Base-by-base conservation (phyloP, 1,140 invertebrate genomes). In the Drosophila seguyi region DNA sequence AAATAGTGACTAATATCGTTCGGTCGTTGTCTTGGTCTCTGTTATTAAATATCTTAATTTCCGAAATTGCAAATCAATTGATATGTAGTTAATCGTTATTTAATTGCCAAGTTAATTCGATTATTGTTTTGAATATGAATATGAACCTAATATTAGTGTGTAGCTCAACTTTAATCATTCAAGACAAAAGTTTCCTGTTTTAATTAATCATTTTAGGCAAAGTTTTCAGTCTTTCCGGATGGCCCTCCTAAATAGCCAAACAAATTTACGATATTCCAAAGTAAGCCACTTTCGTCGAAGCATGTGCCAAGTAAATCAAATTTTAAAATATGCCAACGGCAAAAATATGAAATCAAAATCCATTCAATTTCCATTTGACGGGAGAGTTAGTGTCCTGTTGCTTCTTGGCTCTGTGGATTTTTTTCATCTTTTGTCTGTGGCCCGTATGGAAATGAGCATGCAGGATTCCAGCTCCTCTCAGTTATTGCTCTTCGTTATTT, bases 311-410 rank as follows among this genome's bases (percentile, higher is more conserved):
- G 67, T 73, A 73, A 73, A 73, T 73, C 53, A 73, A 66, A 58
- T 79, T 79, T 66, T 60, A 72, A 65, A 71, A 75, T 71, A 63
- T 81, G 65, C 59, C 59, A 76, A 53, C 22, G 58, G 58, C 45
- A 76, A 76, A 82, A 72, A 82, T 79, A 74, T 72, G 61, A 74
- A 82, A 82, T 82, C 74, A 74, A 82, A 82, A 78, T 78, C 67
- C 79, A 66, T 82, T 82, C 61, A 77, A 67, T 82, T 77, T 77
- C 42, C 73, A 62, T 69, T 69, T 50, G 53, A 56, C 42, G 50
- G 39, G 27, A n/a, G 38, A 57, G 25, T 55, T 25, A 14, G 41
- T 20, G 41, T 42, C 34, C 67, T 72, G 45, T 72, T 48, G 44
- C 69, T 74, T 16, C 14, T n/a, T 36, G 31, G n/a, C 11, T 27